These are phyloP conservation scores for Heterotis niloticus DNA, from an alignment of 2,113 vertebrate species.

Conservation along the genomic window DNA sequence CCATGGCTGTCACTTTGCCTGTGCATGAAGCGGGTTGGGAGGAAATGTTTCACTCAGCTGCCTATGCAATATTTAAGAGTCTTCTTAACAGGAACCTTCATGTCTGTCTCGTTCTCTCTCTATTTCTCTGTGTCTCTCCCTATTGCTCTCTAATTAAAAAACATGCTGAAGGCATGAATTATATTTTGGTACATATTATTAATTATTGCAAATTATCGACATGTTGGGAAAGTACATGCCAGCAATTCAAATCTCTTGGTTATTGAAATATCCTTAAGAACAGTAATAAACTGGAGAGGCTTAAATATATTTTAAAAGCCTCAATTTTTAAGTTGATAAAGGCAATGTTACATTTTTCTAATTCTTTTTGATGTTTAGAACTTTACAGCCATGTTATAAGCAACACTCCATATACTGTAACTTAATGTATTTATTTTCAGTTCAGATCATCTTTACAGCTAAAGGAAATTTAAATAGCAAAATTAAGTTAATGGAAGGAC, in stretches of 20 bases:
- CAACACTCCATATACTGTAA: too few relatives aligned
- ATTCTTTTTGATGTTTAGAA: too few relatives aligned
- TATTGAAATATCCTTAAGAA: neutral
- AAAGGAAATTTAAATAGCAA: too few relatives aligned
- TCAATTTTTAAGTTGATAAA: neutral
- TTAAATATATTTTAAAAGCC: neutral
- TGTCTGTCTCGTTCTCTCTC: neutral
- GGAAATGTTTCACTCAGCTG: slow-evolving; percentile 41
- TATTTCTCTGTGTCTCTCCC: neutral
- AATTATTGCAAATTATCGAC: neutral
- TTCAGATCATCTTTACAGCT: too few relatives aligned
- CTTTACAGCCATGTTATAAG: too few relatives aligned
- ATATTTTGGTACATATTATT: neutral
- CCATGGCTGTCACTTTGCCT: neutral
- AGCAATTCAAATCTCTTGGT: too few relatives aligned
- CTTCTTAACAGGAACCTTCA: slow-evolving; percentile 38
- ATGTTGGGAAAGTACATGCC: neutral
- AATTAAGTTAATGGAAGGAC: too few relatives aligned
- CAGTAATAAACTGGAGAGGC: neutral
- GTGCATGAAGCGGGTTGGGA: neutral
- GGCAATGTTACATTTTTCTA: too few relatives aligned
- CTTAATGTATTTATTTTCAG: too few relatives aligned
- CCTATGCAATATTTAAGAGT: slow-evolving; percentile 45
- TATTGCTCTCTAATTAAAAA: neutral
- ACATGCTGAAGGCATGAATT: neutral